These are phyloP conservation scores for Ephydatia muelleri DNA, from an alignment of 37 sponge, comb jelly and placozoan species.

Conservation along the genomic window DNA sequence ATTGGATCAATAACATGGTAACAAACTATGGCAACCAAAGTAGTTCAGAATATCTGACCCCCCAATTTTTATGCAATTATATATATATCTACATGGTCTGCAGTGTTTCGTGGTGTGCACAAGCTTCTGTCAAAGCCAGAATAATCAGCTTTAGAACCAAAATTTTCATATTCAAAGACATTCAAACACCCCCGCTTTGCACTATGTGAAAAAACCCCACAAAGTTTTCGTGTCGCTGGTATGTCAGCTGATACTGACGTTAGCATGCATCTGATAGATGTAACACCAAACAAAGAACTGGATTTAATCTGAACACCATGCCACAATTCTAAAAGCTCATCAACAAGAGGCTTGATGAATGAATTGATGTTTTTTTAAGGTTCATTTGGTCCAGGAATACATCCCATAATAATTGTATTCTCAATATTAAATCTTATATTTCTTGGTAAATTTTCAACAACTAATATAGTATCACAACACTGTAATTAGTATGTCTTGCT, in stretches of 20 bases:
- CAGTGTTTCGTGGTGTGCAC: constrained; percentile 13
- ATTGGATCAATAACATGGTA: constrained; percentile 36
- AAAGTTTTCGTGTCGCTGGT: too few species aligned
- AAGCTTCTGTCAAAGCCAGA: constrained; percentile 20
- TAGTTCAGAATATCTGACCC: constrained; percentile 30
- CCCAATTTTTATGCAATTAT: constrained; percentile 16
- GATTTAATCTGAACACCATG: neutral
- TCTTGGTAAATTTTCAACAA: constrained; percentile 33
- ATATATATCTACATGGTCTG: neutral
- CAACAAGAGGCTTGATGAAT: constrained; percentile 19
- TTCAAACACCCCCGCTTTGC: constrained; percentile 36
- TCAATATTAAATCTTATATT: constrained; percentile 13
- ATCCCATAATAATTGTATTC: constrained; percentile 15
- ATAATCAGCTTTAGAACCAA: constrained; percentile 41
- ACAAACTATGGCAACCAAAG: constrained; percentile 31
- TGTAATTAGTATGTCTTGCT: constrained; percentile 7
- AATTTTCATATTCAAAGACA: constrained; percentile 9
- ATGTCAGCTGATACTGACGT: constrained; percentile 29
- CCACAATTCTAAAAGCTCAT: constrained; percentile 31
- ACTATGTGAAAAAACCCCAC: too few species aligned
- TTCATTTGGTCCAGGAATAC: constrained; percentile 22
- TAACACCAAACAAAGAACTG: neutral
- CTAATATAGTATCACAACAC: constrained; percentile 25
- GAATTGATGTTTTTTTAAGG: constrained; percentile 9
- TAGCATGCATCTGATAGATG: constrained; percentile 14